These are phyloP conservation scores for Pachydiplax longipennis DNA, from an alignment of 2,888 invertebrate species.

Conservation along the genomic window DNA sequence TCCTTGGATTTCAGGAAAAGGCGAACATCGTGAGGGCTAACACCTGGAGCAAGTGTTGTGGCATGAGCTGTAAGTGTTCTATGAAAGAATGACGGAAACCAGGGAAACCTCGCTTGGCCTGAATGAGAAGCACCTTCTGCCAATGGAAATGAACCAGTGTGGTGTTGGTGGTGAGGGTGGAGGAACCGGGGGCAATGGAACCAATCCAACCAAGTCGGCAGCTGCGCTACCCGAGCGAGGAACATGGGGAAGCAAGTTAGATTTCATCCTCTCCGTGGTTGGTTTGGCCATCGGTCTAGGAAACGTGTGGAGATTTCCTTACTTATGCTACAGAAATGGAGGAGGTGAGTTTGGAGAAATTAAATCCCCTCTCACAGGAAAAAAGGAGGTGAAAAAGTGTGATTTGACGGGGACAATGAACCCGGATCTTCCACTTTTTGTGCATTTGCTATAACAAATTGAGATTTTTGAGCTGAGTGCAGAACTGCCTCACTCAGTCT, in stretches of 20 bases:
- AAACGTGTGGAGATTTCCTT: constrained; percentile 95
- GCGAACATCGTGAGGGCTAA: neutral
- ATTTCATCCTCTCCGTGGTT: constrained; percentile 92
- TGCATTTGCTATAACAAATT: no score
- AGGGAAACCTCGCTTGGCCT: constrained; percentile 58
- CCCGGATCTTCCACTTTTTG: no score
- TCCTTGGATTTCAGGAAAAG: neutral
- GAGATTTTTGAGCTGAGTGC: no score
- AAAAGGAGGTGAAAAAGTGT: neutral
- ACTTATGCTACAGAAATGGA: constrained; percentile 95
- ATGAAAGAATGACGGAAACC: constrained; percentile 50
- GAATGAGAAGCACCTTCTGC: constrained; percentile 50
- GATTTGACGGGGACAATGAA: no score
- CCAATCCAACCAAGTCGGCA: neutral
- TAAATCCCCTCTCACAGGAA: neutral
- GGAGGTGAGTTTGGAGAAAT: constrained; percentile 65
- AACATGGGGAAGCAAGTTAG: constrained; percentile 87
- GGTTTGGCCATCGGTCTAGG: constrained; percentile 93
- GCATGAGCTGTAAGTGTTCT: constrained; percentile 42
- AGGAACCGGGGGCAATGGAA: neutral
- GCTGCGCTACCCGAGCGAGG: constrained; percentile 77
- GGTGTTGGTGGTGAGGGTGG: constrained; percentile 34
- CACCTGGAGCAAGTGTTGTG: neutral
- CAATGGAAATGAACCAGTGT: constrained; percentile 51
- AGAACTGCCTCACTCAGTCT: no score